Base-by-base conservation (phyloP, 1,140 invertebrate species). In the Philotrypesis tridentata region DNA sequence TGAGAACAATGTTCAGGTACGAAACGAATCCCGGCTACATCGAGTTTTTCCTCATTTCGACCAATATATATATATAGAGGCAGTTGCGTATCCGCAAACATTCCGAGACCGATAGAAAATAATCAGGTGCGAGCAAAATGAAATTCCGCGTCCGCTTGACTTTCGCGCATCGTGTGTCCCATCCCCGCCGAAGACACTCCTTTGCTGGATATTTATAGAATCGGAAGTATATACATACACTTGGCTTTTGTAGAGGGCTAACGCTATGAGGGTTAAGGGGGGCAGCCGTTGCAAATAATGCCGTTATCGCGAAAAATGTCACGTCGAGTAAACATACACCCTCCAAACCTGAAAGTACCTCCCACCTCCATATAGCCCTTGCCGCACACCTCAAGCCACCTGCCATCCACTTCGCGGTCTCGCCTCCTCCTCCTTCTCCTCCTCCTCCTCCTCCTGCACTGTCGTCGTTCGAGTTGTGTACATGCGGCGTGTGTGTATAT, bases 241-340 rank as follows among this genome's bases (percentile, higher is more conserved):
- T n/a, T 70, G 7, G 68, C 70, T 80, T 31, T 65, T 65, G 27
- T 43, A 25, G 33, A 48, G 71, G 63, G 25, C 29, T 68, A 80
- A 80, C 71, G 63, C 31, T 40, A 33, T 25, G 60, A 17, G 60
- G 17, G 5, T 7, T 7, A 61, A 12, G 17, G 12, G 33, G 3
- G 33, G 33, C 3, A 55, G 70, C 33, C 55, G 40, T 80, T 33
- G 60, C 63, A 65, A 80, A 83, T 65, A 79, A 79, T 75, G 55
- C 63, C 55, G 33, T 67, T 81, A 84, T 80, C 67, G 63, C 74
- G 60, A 79, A 84, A 84, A 82, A 76, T 78, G 80, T 84, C 78
- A 80, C 61, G 61, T 75, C 71, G 43, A 55, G 71, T 75, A 55
- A 80, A 75, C 61, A 40, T 71, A 71, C n/a, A n/a, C n/a, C n/a